Percentiles rank a stretch among this genome's conserved stretches.
Evolutionary conservation across 2,113 vertebrate genomes (phyloP).

Genomic region (Dicentrarchus labrax): DNA sequence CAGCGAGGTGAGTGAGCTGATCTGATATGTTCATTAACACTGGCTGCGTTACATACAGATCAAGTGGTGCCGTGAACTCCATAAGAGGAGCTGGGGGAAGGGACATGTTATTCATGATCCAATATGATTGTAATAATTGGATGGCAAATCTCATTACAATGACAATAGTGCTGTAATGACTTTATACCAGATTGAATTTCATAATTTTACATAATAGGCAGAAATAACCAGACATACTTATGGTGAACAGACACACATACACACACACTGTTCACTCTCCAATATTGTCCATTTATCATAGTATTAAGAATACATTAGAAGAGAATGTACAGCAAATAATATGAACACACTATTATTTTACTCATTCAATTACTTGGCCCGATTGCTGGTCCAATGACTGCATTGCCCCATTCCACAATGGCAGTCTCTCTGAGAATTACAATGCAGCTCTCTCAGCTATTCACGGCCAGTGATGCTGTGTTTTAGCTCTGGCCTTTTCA

Average conservation of each 20-base stretch:
- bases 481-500: slow-evolving; percentile 10
- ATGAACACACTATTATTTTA: slow-evolving; percentile 36
- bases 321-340: slow-evolving; percentile 20
- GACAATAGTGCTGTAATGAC: slow-evolving; percentile 39
- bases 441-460: not conserved
- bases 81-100: slow-evolving; percentile 21
- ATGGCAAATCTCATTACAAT: slow-evolving; percentile 63
- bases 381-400: not conserved
- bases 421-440: not conserved
- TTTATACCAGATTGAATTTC: slow-evolving; percentile 47
- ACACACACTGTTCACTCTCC: not conserved
- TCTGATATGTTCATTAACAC: slow-evolving; percentile 38
- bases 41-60: slow-evolving; percentile 9
- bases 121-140: slow-evolving; percentile 73
- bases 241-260: slow-evolving; percentile 4
- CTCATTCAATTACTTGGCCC: slow-evolving; percentile 23
- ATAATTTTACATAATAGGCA: slow-evolving; percentile 39
- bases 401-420: not conserved
- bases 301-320: slow-evolving; percentile 30
- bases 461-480: not conserved
- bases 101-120: slow-evolving; percentile 75
- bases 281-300: slow-evolving; percentile 26
- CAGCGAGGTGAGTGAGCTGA: slow-evolving; percentile 86
- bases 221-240: slow-evolving; percentile 17
- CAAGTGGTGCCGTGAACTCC: slow-evolving; percentile 24